phyloP scores from a whole-genome alignment of 2,113 vertebrate genomes.

The Tor tambroides region DNA sequence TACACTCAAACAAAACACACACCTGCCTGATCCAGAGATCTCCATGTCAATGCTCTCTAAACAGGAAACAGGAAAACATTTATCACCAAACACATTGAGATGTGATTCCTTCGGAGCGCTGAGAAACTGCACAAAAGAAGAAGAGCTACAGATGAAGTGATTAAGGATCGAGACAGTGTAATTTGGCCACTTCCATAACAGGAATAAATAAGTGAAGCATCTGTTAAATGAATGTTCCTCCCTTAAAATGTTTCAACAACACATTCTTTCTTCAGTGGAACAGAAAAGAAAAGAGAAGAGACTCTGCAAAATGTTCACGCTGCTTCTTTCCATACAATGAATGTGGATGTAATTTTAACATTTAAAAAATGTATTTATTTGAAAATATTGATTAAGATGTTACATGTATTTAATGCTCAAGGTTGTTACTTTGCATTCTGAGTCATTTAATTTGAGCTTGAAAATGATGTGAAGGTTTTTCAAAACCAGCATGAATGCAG shows the following conservation, averaged over 20 bases:
- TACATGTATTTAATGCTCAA: neutral
- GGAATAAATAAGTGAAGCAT: neutral
- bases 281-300: neutral
- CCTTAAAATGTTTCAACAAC: too few species aligned
- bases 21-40: conserved; percentile 40
- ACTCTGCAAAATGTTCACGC: neutral
- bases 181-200: neutral
- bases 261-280: neutral
- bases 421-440: neutral
- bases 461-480: neutral
- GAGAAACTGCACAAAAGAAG: neutral
- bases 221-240: neutral
- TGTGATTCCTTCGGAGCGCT: too few species aligned
- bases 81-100: neutral
- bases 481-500: neutral
- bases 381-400: neutral
- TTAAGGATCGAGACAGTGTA: neutral
- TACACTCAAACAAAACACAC: conserved; percentile 40
- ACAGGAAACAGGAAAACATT: conserved; percentile 6
- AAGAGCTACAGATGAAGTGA: neutral
- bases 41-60: conserved; percentile 21
- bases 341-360: neutral
- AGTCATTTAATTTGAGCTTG: neutral
- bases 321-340: neutral
- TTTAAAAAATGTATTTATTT: neutral